Conservation (phyloP, 2,888 invertebrate genomes). For the Rosalia funebris region DNA sequence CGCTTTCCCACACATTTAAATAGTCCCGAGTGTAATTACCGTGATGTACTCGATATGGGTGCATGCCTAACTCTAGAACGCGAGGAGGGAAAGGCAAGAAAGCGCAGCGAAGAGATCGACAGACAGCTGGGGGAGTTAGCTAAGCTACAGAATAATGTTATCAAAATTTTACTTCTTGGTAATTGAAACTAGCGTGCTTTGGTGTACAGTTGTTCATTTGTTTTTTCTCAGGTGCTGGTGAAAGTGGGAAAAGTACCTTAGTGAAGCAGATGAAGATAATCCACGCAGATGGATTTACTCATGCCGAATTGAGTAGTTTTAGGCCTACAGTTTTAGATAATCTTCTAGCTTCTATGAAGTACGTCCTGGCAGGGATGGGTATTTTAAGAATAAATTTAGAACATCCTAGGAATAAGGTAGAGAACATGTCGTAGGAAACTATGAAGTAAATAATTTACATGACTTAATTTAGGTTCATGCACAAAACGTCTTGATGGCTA, state of each 20-base stretch:
- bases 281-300: slow-evolving; percentile 73
- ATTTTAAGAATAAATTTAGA: slow-evolving; percentile 72
- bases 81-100: slow-evolving; percentile 69
- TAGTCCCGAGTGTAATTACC: slow-evolving; percentile 29
- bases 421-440: not conserved
- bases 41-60: slow-evolving; percentile 67
- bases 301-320: slow-evolving; percentile 70
- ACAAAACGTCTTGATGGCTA: slow-evolving; percentile 65
- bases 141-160: slow-evolving; percentile 70
- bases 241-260: slow-evolving; percentile 75
- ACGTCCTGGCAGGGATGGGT: slow-evolving; percentile 74
- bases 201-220: not conserved
- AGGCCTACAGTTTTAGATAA: slow-evolving; percentile 74
- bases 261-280: slow-evolving; percentile 79
- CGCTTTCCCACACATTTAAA: slow-evolving; percentile 12
- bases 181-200: slow-evolving; percentile 32
- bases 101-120: slow-evolving; percentile 72
- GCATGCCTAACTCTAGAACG: slow-evolving; percentile 72
- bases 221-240: slow-evolving; percentile 68
- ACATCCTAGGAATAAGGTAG: slow-evolving; percentile 68
- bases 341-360: slow-evolving; percentile 74
- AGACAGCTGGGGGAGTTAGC: slow-evolving; percentile 69
- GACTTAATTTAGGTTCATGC: slow-evolving; percentile 63
- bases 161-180: slow-evolving; percentile 73
- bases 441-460: too few relatives aligned